Conservation (phyloP, 1,140 invertebrate species). For the Scaptomyza montana region DNA sequence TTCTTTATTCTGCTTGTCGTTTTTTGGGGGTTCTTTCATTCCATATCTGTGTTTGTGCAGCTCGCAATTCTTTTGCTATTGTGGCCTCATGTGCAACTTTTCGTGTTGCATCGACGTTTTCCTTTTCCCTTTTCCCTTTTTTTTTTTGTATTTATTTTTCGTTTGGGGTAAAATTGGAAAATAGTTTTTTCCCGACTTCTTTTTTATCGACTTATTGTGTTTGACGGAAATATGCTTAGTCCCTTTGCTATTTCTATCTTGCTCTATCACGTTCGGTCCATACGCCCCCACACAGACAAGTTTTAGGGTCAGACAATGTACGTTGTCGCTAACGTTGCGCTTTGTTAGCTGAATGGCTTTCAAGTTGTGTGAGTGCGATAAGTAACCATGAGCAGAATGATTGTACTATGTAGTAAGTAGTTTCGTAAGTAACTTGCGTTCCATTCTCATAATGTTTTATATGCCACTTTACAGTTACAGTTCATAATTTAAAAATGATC, state of each 20-base stretch:
- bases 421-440: background rate
- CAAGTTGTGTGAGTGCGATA: slow-evolving; percentile 21
- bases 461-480: background rate
- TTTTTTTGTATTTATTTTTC: no score
- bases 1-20: slow-evolving; percentile 1
- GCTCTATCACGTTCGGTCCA: background rate
- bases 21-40: background rate
- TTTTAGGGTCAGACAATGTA: slow-evolving; percentile 12
- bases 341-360: slow-evolving; percentile 25
- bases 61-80: slow-evolving; percentile 40
- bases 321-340: slow-evolving; percentile 18
- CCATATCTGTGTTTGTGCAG: slow-evolving; percentile 74
- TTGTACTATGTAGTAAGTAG: background rate
- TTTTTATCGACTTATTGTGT: slow-evolving; percentile 75
- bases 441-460: background rate
- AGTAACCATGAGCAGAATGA: slow-evolving; percentile 6
- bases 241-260: slow-evolving; percentile 6
- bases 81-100: slow-evolving; percentile 22
- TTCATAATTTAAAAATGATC: slow-evolving; percentile 1
- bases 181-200: slow-evolving; percentile 58
- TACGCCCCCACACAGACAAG: slow-evolving; percentile 11
- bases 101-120: slow-evolving; percentile 4
- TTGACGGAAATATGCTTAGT: slow-evolving; percentile 68
- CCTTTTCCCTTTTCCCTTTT: background rate
- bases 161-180: slow-evolving; percentile 59